phyloP scores from a whole-genome alignment of 2,113 vertebrate species.

The Coreoperca whiteheadi region DNA sequence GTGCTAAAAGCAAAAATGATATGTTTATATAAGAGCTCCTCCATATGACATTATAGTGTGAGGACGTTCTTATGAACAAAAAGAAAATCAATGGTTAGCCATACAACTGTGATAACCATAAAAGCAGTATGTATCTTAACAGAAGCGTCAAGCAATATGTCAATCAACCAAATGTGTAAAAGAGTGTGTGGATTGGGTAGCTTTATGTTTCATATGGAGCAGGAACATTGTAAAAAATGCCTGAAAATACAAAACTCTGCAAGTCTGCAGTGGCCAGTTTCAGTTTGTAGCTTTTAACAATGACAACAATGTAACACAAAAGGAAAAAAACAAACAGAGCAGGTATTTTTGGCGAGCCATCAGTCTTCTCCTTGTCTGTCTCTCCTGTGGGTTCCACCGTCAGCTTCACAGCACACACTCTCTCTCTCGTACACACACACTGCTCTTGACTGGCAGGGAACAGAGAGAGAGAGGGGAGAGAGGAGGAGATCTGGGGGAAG shows the following conservation, averaged over 20 bases:
- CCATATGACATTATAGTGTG: slow-evolving; percentile 41
- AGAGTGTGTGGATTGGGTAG: neutral
- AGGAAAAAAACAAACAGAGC: slow-evolving; percentile 59
- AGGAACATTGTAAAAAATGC: neutral
- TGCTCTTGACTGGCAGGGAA: slow-evolving; percentile 82
- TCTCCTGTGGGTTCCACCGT: slow-evolving; percentile 74
- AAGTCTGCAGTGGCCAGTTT: slow-evolving; percentile 61
- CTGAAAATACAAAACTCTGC: slow-evolving; percentile 30
- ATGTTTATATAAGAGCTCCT: slow-evolving; percentile 65
- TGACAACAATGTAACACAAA: slow-evolving; percentile 69
- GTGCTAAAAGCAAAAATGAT: slow-evolving; percentile 59
- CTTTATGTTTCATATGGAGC: slow-evolving; percentile 26
- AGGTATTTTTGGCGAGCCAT: slow-evolving; percentile 78
- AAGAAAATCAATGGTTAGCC: slow-evolving; percentile 55
- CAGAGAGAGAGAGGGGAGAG: slow-evolving; percentile 54
- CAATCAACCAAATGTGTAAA: slow-evolving; percentile 13
- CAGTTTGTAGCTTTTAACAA: slow-evolving; percentile 70
- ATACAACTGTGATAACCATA: slow-evolving; percentile 49
- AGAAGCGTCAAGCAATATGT: slow-evolving; percentile 32
- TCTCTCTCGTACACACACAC: slow-evolving; percentile 35
- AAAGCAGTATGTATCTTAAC: slow-evolving; percentile 25
- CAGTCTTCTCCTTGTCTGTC: slow-evolving; percentile 66
- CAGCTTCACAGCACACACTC: slow-evolving; percentile 49
- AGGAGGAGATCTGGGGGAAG: slow-evolving; percentile 79
- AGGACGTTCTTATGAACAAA: slow-evolving; percentile 51